Base-by-base conservation (phyloP, 2,888 invertebrate species). In the Lasioglossum leucozonium region DNA sequence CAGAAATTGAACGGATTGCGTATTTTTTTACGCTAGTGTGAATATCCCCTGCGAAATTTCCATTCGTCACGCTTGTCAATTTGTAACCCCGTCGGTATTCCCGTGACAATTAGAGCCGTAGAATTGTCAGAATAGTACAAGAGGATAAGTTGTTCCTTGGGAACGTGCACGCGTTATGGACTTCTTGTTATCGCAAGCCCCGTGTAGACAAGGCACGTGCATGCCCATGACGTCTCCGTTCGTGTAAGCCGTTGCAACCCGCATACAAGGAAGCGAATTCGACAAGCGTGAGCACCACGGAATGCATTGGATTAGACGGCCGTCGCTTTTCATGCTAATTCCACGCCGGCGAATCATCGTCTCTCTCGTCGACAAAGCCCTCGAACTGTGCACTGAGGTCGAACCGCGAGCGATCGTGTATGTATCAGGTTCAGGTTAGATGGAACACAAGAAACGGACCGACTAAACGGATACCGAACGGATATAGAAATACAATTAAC, bases 311-410 rank as follows among this genome's bases (percentile, higher is more conserved):
- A 85, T 87, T 87, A 88, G 81, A 77, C 71, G 76, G 65, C 16
- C 84, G 73, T 78, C 73, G 77, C 80, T 84, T 81, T 87, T 86
- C 77, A 81, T 83, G 85, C 79, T 87, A 88, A 87, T 88, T 81
- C 79, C 30, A 58, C 16, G 55, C 40, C 67, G 26, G 26, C 42
- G 67, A 73, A 62, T 77, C 55, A 13, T 76, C 82, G 69, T 73
- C 55, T 30, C 65, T 18, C 42, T 37, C 42, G 72, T 47, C 81
- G 76, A 51, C 76, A 40, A 65, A 76, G 71, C 55, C 13, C 44
- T 78, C 78, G 55, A 55, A 69, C 13, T 37, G 55, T 34, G 13
- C 47, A n/a, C 51, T 0, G 1, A 34, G 30, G 34, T 40, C 40
- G 34, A 75, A 34, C 26, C 10, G 51, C 51, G 22, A 22, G n/a